Base-by-base conservation (phyloP, 2,113 vertebrate genomes). In the Mustelus asterias region DNA sequence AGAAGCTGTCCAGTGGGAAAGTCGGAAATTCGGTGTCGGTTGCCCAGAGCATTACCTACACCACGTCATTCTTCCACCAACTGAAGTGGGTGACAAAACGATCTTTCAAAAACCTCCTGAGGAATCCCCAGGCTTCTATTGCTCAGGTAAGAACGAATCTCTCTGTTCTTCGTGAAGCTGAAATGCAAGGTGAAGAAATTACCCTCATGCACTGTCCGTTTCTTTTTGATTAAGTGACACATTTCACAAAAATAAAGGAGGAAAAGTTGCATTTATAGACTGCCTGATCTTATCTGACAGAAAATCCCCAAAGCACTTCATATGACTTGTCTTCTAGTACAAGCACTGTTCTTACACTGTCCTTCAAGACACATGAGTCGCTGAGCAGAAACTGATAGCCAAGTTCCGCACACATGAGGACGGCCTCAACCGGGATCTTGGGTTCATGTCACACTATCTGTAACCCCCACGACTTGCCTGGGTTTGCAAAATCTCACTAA, bases 51-150 rank as follows among this genome's bases (percentile, higher is more conserved):
- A 96, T 97, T 94, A 97, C 97, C 18, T 97, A 97, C 63, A 96
- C 97, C 60, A 97, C 97, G 60, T 97, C 97, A 37, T 97, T 97
- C 96, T 14, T 96, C 70, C 97, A 97, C 37, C 97, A 97, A 90
- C 96, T 97, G 0, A 97, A 97, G 67, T 97, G 97, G 97, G 96
- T 97, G 41, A 97, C 97, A n/a, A 97, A 97, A 63, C 97, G 97
- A 70, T 97, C 97, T 16, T 44, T 97, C 96, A 97, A 97, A 96
- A 97, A 97, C 96, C 97, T 97, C 94, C 96, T 97, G 85, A 96
- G 97, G 96, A 97, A 96, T 95, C 97, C 97, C 2, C 97, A 97
- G 94, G 97, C 97, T 3, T 97, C 97, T 0, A 0, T 97, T 96
- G 97, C 97, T 94, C 97, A 97, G 95, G 97, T 97, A 96, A 65